Evolutionary conservation across 2,113 vertebrate species (phyloP), one percentile per base, ranked within the genome.

Genomic region (Daboia siamensis): DNA sequence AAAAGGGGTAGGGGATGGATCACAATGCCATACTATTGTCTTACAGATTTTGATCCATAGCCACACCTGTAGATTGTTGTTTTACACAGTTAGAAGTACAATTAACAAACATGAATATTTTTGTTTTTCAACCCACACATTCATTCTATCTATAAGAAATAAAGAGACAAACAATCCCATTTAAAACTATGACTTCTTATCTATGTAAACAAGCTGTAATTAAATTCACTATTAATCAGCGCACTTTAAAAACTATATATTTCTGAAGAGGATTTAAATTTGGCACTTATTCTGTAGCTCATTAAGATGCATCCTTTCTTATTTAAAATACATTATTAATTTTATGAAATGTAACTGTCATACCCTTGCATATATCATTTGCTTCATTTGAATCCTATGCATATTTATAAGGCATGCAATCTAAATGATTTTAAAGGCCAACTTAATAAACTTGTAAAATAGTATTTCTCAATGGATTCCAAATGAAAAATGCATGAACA

Each of bases 251-350:
- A 20, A 88, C 89, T 3, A 29, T n/a, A 11, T 8, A 24, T 59
- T 26, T 91, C 26, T 86, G 89, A 91, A 55, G 93, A 94, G 91
- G 55, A 46, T n/a, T 10, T 2, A 0, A 93, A 94, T 87, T 1
- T 88, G 1, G 1, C 26, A 54, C 92, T 88, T 21, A 64, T 89
- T 94, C 88, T 90, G 61, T 91, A 64, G 8, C 26, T 93, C 69
- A 90, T 91, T 93, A 93, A 74, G 33, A 93, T 7, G n/a, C 26
- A 86, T 91, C 26, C 87, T 88, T 0, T 93, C 24, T 48, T 91
- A 87, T 88, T 87, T 90, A 91, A 94, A 92, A 56, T 90, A 12
- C 91, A 91, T 56, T 90, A 91, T 56, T 92, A 84, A 8, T 86
- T 15, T 44, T 88, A 5, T 4, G 90, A 59, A 86, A 44, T 2